A percentile compares a stretch with the other conserved stretches of the same genome.
Evolutionary conservation across 2,797 vertebrate species (phyloP).

Genomic region (Helostoma temminkii): DNA sequence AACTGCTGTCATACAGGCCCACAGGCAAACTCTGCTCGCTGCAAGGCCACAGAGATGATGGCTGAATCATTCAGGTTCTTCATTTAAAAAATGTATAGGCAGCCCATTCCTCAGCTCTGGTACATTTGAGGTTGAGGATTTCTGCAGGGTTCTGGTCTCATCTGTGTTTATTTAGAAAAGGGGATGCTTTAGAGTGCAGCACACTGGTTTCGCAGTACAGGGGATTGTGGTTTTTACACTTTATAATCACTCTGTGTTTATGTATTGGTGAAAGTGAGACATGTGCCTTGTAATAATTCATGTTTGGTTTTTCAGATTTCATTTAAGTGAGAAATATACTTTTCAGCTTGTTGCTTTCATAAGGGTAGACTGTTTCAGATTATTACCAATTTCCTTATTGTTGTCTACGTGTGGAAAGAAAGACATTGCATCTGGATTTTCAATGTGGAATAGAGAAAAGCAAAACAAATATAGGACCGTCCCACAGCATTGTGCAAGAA

Average conservation of each 20-base stretch:
- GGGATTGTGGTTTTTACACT: slow-evolving; percentile 49
- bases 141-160: slow-evolving; percentile 25
- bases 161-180: slow-evolving; percentile 46
- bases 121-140: slow-evolving; percentile 13
- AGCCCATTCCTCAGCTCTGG: slow-evolving; percentile 1
- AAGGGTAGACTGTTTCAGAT: slow-evolving; percentile 55
- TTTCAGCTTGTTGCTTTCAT: slow-evolving; percentile 55
- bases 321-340: slow-evolving; percentile 56
- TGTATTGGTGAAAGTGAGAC: slow-evolving; percentile 42
- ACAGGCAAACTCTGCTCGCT: slow-evolving; percentile 16
- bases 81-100: neutral
- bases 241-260: slow-evolving; percentile 41
- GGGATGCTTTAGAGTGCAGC: slow-evolving; percentile 4
- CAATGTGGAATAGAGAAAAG: slow-evolving; percentile 67
- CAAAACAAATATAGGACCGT: slow-evolving; percentile 67
- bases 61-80: slow-evolving; percentile 3
- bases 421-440: slow-evolving; percentile 69
- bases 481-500: slow-evolving; percentile 71
- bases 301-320: slow-evolving; percentile 59
- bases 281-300: slow-evolving; percentile 41
- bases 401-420: slow-evolving; percentile 56
- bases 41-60: slow-evolving; percentile 3
- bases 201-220: slow-evolving; percentile 38
- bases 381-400: slow-evolving; percentile 73
- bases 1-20: slow-evolving; percentile 27